Evolutionary conservation across 2,797 vertebrate genomes (phyloP), one percentile per base, ranked within the genome.

Genomic region (Setipinna tenuifilis): DNA sequence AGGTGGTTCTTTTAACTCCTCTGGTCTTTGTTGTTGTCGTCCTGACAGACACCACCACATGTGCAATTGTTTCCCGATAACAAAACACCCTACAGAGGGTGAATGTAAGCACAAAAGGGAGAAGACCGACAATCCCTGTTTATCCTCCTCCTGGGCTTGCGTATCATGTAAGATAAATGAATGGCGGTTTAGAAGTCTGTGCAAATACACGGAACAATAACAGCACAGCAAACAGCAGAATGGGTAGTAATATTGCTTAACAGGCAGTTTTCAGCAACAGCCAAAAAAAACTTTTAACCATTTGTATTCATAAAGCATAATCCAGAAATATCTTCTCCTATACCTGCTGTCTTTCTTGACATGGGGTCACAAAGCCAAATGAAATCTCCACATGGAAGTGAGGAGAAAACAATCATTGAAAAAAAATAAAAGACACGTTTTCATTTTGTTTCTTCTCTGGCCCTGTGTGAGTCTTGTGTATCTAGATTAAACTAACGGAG

Each of bases 401-500:
- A 85, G 89, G 28, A 86, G 86, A 85, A 84, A 90, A 90, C 91
- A 93, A 92, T 93, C 91, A 90, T 86, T 84, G 57, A 59, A 75
- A 84, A 87, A 87, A 87, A 87, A 90, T 87, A 50, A 84, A 84
- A 90, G 88, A 88, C 86, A 89, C 89, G 89, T 90, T 61, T 75
- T 14, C 89, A 87, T 91, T 89, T 78, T 87, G 88, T 85, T 75
- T 85, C 85, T 85, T 83, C 86, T 58, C 86, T 84, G 0, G 83
- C 91, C 86, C 93, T 94, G 91, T 90, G 10, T 92, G 93, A 93
- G 82, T 62, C 58, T 5, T 87, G 86, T 83, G 87, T 88, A 86
- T 90, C 89, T 89, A 89, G 84, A 48, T 92, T 91, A 86, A 90
- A 92, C 90, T 91, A 92, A 92, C 88, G 87, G 88, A 85, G 88